These are phyloP conservation scores for Megaceryle alcyon DNA, from an alignment of 2,797 vertebrate species.

Conservation along the genomic window DNA sequence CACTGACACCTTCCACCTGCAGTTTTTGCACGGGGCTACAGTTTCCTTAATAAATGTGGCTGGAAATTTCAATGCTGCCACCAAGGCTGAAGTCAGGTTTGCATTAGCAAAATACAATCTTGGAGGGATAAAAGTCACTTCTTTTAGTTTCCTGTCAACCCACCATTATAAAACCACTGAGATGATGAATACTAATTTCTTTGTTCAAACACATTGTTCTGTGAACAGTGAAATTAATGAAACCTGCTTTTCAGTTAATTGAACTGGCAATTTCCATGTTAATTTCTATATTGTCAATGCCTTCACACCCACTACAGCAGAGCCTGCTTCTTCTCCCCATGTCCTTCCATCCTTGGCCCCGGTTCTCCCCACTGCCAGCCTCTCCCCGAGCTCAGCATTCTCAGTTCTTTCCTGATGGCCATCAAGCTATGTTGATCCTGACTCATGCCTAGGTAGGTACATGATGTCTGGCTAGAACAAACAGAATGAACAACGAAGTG, in stretches of 20 bases:
- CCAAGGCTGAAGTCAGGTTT: not conserved
- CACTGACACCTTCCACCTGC: not conserved
- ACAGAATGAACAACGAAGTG: accelerated
- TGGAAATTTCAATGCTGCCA: not conserved
- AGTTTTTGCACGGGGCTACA: not conserved
- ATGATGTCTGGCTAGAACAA: not conserved
- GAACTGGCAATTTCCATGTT: not conserved
- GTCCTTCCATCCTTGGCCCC: not conserved
- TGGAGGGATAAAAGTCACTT: not conserved
- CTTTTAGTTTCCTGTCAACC: not conserved
- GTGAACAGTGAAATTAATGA: not conserved
- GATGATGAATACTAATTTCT: not conserved
- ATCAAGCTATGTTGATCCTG: accelerated
- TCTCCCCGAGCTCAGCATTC: not conserved
- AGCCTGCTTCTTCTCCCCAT: not conserved
- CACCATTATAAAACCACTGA: not conserved
- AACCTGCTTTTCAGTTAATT: conserved; percentile 7
- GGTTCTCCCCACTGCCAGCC: not conserved
- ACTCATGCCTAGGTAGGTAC: not conserved
- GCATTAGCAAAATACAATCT: not conserved
- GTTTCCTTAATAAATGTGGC: not conserved
- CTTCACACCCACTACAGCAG: not conserved
- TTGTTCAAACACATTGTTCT: not conserved
- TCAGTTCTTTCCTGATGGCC: not conserved
- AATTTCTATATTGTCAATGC: not conserved